Evolutionary conservation across 2,797 vertebrate genomes (phyloP).

Genomic region (Tenualosa ilisha): DNA sequence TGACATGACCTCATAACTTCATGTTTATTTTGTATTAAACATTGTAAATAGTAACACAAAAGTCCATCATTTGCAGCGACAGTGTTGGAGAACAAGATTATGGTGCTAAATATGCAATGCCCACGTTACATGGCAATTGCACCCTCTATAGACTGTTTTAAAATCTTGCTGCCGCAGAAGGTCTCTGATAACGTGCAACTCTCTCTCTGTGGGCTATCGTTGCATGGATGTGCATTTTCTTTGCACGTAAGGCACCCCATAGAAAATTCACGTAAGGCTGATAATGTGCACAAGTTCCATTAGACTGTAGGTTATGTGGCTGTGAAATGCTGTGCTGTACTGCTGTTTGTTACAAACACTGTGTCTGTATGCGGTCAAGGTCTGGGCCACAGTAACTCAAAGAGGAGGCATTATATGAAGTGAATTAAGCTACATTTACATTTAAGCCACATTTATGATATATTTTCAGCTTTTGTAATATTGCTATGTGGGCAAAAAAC

Average conservation of each 20-base stretch:
- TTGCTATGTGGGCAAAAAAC: not conserved
- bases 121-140: slow-evolving; percentile 13
- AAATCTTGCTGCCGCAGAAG: not conserved
- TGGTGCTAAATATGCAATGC: not conserved
- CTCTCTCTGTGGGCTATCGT: not conserved
- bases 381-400: not conserved
- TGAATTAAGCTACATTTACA: not conserved
- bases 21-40: too few species aligned
- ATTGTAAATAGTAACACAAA: not conserved
- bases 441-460: too few species aligned
- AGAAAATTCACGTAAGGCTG: not conserved
- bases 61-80: not conserved
- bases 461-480: not conserved
- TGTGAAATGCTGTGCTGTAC: not conserved
- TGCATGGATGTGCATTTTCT: not conserved
- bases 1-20: too few species aligned
- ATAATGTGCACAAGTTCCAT: not conserved
- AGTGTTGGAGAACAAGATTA: not conserved
- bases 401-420: not conserved
- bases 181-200: too few species aligned
- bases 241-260: not conserved
- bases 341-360: not conserved
- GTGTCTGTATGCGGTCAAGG: not conserved
- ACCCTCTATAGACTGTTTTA: not conserved
- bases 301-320: not conserved